phyloP scores from a whole-genome alignment of 2,797 vertebrate genomes.

The Chaetophractus vellerosus region DNA sequence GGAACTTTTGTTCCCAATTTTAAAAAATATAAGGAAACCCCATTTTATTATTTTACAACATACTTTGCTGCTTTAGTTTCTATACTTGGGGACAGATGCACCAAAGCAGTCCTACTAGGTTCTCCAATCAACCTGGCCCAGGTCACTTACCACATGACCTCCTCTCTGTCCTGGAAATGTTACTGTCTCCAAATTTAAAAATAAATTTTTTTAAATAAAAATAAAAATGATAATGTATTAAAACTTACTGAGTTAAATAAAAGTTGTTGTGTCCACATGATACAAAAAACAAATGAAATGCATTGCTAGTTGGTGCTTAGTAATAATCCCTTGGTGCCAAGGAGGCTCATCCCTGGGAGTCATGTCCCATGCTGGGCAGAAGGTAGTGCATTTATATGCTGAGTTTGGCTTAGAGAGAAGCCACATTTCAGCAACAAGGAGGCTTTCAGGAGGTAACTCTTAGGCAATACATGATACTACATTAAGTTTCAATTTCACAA shows the following conservation, averaged over 20 bases:
- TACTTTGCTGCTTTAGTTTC: constrained; percentile 31
- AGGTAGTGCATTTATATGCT: too few relatives aligned
- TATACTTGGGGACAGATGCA: neutral
- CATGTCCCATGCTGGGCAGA: too few relatives aligned
- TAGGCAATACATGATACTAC: too few relatives aligned
- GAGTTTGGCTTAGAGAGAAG: too few relatives aligned
- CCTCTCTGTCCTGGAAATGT: neutral
- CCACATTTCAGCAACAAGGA: too few relatives aligned
- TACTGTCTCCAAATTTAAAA: neutral
- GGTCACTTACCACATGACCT: neutral
- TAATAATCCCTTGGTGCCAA: too few relatives aligned
- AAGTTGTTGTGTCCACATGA: neutral
- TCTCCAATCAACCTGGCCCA: neutral
- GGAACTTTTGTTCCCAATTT: neutral
- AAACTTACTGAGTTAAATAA: neutral
- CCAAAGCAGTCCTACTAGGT: neutral
- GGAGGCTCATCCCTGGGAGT: too few relatives aligned
- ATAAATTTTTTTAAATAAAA: neutral
- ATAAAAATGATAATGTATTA: constrained; percentile 14
- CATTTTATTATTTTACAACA: constrained; percentile 50
- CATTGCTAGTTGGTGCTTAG: too few relatives aligned
- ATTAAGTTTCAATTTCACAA: too few relatives aligned
- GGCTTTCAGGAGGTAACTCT: too few relatives aligned
- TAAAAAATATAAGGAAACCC: neutral
- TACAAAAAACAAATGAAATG: neutral